Conservation (phyloP, 2,888 invertebrate species). For the Labia minor region DNA sequence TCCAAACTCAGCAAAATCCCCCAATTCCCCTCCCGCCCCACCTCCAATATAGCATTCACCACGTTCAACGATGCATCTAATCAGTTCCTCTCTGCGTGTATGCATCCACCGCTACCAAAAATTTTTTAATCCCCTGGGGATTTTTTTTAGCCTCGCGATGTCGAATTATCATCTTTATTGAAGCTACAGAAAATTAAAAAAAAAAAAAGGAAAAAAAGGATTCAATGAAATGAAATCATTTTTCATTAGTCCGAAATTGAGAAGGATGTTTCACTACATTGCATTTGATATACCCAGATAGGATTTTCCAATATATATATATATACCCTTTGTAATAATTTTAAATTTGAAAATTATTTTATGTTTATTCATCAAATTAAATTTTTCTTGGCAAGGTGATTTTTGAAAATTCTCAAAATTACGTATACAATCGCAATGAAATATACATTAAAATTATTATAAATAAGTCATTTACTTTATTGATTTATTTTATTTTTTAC, state of each 20-base stretch:
- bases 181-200: not conserved
- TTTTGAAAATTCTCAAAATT: too few species aligned
- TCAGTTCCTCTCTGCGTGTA: constrained; percentile 4
- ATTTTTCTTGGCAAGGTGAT: too few species aligned
- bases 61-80: constrained; percentile 2
- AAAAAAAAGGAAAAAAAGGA: not conserved
- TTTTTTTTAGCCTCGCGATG: not conserved
- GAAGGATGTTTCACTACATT: not conserved
- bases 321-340: too few species aligned
- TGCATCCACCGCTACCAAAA: constrained; percentile 2
- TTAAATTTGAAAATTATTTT: too few species aligned
- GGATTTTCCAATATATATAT: too few species aligned
- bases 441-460: too few species aligned
- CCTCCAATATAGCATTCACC: not conserved
- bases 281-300: not conserved
- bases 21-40: too few species aligned
- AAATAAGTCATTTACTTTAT: too few species aligned
- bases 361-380: too few species aligned
- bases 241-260: not conserved
- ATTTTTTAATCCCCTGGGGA: not conserved
- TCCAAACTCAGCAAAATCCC: too few species aligned
- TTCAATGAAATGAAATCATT: not conserved
- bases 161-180: constrained; percentile 13
- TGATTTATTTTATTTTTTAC: too few species aligned
- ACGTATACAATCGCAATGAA: too few species aligned